phyloP scores from a whole-genome alignment of 2,113 vertebrate species.

The Origma solitaria region DNA sequence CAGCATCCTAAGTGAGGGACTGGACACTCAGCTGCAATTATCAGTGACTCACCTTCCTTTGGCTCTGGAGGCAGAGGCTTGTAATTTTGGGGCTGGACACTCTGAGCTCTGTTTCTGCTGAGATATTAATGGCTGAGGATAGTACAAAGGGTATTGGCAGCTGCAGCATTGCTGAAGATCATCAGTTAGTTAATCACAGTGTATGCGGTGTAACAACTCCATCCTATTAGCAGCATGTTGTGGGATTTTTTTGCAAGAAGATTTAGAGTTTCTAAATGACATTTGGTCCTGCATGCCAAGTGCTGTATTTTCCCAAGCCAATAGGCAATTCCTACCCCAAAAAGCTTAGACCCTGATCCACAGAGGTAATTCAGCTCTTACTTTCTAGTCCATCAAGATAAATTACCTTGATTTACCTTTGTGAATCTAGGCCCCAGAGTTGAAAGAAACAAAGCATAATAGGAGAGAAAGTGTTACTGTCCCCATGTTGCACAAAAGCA shows the following conservation, averaged over 20 bases:
- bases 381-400: background rate
- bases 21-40: background rate
- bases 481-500: background rate
- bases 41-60: background rate
- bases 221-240: background rate
- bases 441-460: conserved; percentile 17
- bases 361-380: background rate
- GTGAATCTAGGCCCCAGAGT: background rate
- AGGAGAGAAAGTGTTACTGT: background rate
- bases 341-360: background rate
- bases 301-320: background rate
- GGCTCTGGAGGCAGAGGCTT: background rate
- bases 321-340: background rate
- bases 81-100: background rate
- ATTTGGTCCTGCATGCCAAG: background rate
- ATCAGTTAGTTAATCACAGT: conserved; percentile 38
- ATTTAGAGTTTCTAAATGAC: background rate
- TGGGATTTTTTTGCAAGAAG: background rate
- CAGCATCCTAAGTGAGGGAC: background rate
- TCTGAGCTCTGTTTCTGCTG: background rate
- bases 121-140: conserved; percentile 16
- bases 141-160: conserved; percentile 10
- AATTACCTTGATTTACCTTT: conserved; percentile 37
- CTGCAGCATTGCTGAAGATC: background rate
- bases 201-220: background rate